phyloP scores from a whole-genome alignment of 2,797 vertebrate species.

The Uromys caudimaculatus region DNA sequence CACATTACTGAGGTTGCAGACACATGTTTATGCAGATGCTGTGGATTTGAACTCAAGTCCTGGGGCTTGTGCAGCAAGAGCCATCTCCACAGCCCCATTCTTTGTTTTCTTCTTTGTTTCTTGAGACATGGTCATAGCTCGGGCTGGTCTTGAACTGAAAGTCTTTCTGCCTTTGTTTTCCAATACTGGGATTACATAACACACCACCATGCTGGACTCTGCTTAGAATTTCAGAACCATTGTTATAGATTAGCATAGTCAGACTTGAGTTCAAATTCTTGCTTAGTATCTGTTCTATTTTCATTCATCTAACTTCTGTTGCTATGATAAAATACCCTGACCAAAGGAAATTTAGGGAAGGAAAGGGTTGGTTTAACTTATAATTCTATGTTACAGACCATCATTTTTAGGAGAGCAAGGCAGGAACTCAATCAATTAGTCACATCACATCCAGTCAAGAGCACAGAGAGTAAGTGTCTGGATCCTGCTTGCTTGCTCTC shows the following conservation, averaged over 20 bases:
- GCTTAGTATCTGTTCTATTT: not conserved
- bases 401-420: not conserved
- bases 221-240: not conserved
- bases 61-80: not conserved
- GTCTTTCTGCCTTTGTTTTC: not conserved
- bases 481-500: not conserved
- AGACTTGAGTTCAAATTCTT: not conserved
- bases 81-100: not conserved
- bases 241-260: constrained; percentile 16
- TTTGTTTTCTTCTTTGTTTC: not conserved
- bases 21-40: not conserved
- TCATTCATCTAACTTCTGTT: not conserved
- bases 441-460: not conserved
- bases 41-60: not conserved
- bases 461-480: not conserved
- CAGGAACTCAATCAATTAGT: not conserved
- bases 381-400: not conserved
- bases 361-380: not conserved
- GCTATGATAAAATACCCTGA: not conserved
- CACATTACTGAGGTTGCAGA: too few relatives aligned
- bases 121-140: not conserved
- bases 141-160: not conserved
- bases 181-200: not conserved
- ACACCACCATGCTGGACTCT: not conserved
- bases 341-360: not conserved